Percentiles rank a stretch among this genome's conserved stretches.
Evolutionary conservation across 2,797 vertebrate species (phyloP).

Genomic region (Chanos chanos): DNA sequence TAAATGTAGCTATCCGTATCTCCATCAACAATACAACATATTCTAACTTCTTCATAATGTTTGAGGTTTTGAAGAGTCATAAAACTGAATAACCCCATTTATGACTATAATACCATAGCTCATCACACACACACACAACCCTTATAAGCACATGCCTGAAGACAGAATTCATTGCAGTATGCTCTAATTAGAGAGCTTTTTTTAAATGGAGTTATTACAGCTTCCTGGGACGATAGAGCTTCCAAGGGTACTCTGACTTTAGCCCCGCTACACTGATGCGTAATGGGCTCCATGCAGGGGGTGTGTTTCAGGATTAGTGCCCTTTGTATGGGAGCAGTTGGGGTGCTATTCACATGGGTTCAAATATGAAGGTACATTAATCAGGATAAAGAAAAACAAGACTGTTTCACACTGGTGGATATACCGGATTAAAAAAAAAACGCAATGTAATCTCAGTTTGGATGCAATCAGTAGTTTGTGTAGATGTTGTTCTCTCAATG

Average conservation of each 20-base stretch:
- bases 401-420: slow-evolving; percentile 48
- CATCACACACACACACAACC: slow-evolving; percentile 31
- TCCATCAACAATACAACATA: slow-evolving; percentile 1
- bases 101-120: slow-evolving; percentile 34
- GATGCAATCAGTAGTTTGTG: too few species aligned
- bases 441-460: too few species aligned
- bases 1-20: too few species aligned
- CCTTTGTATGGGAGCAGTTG: slow-evolving; percentile 42
- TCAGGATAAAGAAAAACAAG: slow-evolving; percentile 24
- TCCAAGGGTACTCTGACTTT: slow-evolving; percentile 17
- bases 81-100: slow-evolving; percentile 36
- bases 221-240: slow-evolving; percentile 39
- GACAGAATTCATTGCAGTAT: slow-evolving; percentile 40
- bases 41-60: slow-evolving; percentile 30
- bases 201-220: slow-evolving; percentile 52
- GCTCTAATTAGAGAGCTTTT: slow-evolving; percentile 50
- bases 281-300: slow-evolving; percentile 38
- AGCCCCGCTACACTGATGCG: slow-evolving; percentile 36
- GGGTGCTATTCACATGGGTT: slow-evolving; percentile 33
- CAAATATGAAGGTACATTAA: slow-evolving; percentile 29
- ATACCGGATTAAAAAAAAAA: slow-evolving; percentile 49
- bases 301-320: slow-evolving; percentile 32
- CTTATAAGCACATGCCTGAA: slow-evolving; percentile 43
- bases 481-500: too few species aligned
- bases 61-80: slow-evolving; percentile 32